A percentile compares a stretch with the other conserved stretches of the same genome.
Evolutionary conservation across 2,888 invertebrate genomes (phyloP).

Genomic region (Heliconius sara): DNA sequence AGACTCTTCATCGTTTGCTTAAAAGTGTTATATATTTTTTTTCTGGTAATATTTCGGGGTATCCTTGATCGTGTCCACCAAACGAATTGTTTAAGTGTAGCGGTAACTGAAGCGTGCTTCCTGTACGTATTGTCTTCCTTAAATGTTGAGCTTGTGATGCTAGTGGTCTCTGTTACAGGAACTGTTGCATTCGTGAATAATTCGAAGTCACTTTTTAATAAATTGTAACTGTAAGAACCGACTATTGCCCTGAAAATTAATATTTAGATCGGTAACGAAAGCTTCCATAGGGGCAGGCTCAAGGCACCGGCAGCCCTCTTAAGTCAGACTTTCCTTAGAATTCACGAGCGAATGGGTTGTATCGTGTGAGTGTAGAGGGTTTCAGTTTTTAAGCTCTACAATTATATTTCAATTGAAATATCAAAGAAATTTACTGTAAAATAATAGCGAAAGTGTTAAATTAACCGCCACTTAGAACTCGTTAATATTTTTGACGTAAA

Average conservation of each 20-base stretch:
- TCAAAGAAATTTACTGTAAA: too few relatives aligned
- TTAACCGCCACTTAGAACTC: too few relatives aligned
- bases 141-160: background rate
- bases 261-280: background rate
- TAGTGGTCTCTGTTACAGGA: background rate
- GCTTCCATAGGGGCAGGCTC: too few relatives aligned
- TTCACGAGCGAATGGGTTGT: too few relatives aligned
- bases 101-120: conserved; percentile 26
- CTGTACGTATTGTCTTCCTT: conserved; percentile 25
- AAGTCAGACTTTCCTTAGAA: too few relatives aligned
- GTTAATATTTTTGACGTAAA: too few relatives aligned
- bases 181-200: conserved; percentile 5
- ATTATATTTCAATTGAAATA: too few relatives aligned
- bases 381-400: too few relatives aligned
- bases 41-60: conserved; percentile 26
- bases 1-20: background rate
- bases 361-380: too few relatives aligned
- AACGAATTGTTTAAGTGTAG: conserved; percentile 24
- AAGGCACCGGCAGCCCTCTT: too few relatives aligned
- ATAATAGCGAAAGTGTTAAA: too few relatives aligned
- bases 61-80: conserved; percentile 34
- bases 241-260: conserved; percentile 60
- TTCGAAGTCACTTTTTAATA: conserved; percentile 55
- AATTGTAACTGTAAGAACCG: conserved; percentile 58
- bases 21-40: background rate